Evolutionary conservation across 2,888 invertebrate genomes (phyloP), one percentile per base, ranked within the genome.

Genomic region (Argynnis bischoffii): DNA sequence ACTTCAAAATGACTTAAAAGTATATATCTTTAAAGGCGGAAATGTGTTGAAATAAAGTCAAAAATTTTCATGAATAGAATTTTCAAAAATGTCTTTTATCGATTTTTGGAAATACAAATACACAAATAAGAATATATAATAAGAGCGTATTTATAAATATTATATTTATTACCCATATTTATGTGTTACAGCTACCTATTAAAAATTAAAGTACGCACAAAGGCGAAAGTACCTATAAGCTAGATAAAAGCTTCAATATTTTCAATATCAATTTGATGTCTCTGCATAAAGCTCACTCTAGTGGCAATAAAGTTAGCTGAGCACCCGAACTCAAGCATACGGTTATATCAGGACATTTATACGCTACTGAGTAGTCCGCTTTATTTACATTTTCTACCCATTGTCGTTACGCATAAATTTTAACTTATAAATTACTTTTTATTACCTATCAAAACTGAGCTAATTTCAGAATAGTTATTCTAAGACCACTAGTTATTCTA

Each of bases 361-460:
- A 56, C n/a, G 48, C 64, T 65, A 18, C 53, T 55, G 55, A 60
- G 69, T 63, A 35, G 55, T 31, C 64, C 59, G 63, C 63, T 66
- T 55, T 69, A 66, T 69, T 69, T 66, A 63, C 69, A 69, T 69
- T 59, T 66, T 55, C 59, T 50, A 50, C n/a, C 48, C 66, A 63
- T 51, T 21, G 57, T 57, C 46, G 63, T 63, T 63, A 63, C 21
- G 41, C 11, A 8, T 21, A 26, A 31, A 46, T 15, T 63, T 54
- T 63, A 14, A 59, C 59, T 46, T 59, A 26, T 56, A 21, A 18
- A 14, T n/a, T 59, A 47, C 47, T 48, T 59, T 59, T 47, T 59
- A 48, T 15, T 46, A 48, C 26, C 21, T 21, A 47, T 47, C 13
- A 41, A 41, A 41, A 41, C 11, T 35, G 6, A 41, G 35, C 8